These are phyloP conservation scores for Scolopax mira DNA, from an alignment of 2,113 vertebrate genomes.

Conservation along the genomic window DNA sequence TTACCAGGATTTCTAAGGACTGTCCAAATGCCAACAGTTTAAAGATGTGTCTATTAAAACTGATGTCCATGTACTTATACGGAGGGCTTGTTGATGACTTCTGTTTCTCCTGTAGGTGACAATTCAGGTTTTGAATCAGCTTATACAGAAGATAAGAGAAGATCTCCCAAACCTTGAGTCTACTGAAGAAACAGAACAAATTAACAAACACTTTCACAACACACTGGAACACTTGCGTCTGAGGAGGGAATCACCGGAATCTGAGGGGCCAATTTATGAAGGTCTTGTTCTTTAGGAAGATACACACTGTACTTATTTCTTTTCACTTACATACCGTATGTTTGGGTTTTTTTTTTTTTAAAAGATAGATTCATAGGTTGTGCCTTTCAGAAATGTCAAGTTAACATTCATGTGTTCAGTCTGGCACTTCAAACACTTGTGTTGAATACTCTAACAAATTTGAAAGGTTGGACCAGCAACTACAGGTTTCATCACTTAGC, in stretches of 20 bases:
- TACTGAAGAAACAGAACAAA: constrained; percentile 97
- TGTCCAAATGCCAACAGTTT: background rate
- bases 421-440: constrained; percentile 71
- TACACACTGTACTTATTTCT: constrained; percentile 20
- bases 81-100: background rate
- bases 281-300: constrained; percentile 80
- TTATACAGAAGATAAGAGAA: constrained; percentile 98
- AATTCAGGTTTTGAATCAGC: constrained; percentile 96
- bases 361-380: constrained; percentile 74
- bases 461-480: constrained; percentile 58
- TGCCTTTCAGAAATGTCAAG: constrained; percentile 80
- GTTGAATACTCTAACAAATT: constrained; percentile 68
- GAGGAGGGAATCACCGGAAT: constrained; percentile 91
- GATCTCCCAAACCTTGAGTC: constrained; percentile 96
- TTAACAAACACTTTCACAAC: constrained; percentile 99
- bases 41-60: background rate
- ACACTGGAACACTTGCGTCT: constrained; percentile 97
- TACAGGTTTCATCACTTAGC: constrained; percentile 65
- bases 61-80: background rate
- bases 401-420: constrained; percentile 66
- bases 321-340: constrained; percentile 43
- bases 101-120: constrained; percentile 83
- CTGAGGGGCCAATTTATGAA: constrained; percentile 94
- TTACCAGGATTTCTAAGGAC: background rate
- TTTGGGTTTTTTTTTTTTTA: constrained; percentile 32